Base-by-base conservation (phyloP, 1,140 invertebrate species). In the Hyposmocoma kahamanoa region DNA sequence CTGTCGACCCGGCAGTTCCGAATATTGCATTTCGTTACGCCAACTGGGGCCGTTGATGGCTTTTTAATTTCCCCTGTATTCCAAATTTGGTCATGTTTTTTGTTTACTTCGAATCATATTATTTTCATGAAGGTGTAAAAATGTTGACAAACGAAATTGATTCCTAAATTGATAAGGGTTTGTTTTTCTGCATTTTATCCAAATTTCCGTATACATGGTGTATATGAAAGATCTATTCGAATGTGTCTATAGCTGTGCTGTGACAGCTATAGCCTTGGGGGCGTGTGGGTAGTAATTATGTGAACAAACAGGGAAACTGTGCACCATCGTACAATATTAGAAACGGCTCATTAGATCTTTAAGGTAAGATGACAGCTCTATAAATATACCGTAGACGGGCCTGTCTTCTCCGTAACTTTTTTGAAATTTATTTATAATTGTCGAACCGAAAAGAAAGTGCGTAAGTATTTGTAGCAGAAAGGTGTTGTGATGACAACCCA, bases 281-380 rank as follows among this genome's bases (percentile, higher is more conserved):
- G 42, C 57, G 54, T 56, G 67, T 57, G 53, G 55, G 52, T 59
- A 56, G 62, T 72, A 75, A 80, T 80, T 77, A 80, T 53, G 61
- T 66, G 56, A 72, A 75, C 71, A 77, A 72, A 78, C 62, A 72
- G 65, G 56, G 62, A 63, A 53, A 59, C 62, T 67, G 69, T 67
- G 56, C 55, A 65, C 55, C 59, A 60, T 67, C 60, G 68, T 61
- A 72, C 72, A 42, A 64, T 68, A 70, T 72, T 76, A 62, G 69
- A 72, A 73, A 74, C 70, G 67, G 65, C 67, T 80, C 76, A 77
- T 80, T 80, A 80, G 65, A 61, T 70, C 41, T 67, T 77, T 80
- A 77, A 80, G 63, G 56, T 59, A 50, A 75, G 58, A 67, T 77
- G 76, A 78, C 77, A 72, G 59, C 47, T 70, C 71, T 67, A 68